Evolutionary conservation across 2,113 vertebrate genomes (phyloP).

Genomic region (Malurus alboscapulatus): DNA sequence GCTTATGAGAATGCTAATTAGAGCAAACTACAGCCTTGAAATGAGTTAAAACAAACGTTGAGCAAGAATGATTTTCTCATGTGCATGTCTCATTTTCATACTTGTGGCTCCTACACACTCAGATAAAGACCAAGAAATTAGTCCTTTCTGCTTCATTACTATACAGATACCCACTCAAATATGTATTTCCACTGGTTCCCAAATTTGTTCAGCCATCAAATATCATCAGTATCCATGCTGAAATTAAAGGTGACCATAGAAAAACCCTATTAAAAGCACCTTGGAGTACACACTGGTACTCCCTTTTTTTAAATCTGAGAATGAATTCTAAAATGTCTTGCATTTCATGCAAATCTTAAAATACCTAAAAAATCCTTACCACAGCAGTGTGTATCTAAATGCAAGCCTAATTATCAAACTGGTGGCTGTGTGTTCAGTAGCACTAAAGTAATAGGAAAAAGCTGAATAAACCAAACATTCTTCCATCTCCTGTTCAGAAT

Average conservation of each 20-base stretch:
- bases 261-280: not conserved
- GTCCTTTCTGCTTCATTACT: not conserved
- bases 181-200: not conserved
- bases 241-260: not conserved
- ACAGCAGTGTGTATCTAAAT: not conserved
- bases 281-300: not conserved
- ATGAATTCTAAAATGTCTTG: not conserved
- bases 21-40: not conserved
- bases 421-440: not conserved
- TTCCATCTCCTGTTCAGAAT: not conserved
- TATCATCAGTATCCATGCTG: not conserved
- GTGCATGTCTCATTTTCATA: not conserved
- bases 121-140: not conserved
- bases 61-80: not conserved
- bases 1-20: not conserved
- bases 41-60: not conserved
- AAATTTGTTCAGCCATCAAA: not conserved
- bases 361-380: not conserved
- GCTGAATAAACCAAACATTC: not conserved
- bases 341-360: not conserved
- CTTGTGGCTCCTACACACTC: not conserved
- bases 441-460: not conserved
- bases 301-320: not conserved
- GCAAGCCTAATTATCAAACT: not conserved
- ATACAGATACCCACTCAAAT: not conserved